phyloP scores from a whole-genome alignment of 2,113 vertebrate species.

The Erythrocercus mccallii region DNA sequence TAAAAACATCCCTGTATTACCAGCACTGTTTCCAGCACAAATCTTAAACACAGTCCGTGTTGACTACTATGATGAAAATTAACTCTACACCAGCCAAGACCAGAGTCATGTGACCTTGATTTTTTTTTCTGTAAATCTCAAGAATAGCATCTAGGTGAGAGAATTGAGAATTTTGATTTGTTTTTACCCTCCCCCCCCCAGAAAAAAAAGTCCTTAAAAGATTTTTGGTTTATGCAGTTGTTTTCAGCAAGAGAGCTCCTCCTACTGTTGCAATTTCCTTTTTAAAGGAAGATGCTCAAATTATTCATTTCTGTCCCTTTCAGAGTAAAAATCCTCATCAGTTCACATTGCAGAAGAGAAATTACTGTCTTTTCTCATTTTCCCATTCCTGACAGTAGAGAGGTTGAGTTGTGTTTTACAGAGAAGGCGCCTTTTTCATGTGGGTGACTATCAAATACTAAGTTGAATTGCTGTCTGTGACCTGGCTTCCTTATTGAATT shows the following conservation, averaged over 20 bases:
- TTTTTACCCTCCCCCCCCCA: neutral
- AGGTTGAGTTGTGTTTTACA: neutral
- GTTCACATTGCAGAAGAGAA: neutral
- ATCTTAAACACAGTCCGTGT: neutral
- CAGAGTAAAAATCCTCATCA: neutral
- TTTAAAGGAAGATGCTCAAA: neutral
- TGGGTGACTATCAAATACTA: neutral
- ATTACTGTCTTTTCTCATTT: neutral
- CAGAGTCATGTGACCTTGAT: neutral
- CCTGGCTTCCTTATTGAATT: neutral
- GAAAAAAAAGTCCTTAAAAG: neutral
- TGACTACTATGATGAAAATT: neutral
- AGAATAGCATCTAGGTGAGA: neutral
- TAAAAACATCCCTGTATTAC: neutral
- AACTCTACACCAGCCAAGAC: neutral
- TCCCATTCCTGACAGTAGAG: neutral
- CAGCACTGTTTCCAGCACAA: neutral
- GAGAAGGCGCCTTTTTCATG: neutral
- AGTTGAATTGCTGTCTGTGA: neutral
- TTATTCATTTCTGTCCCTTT: neutral
- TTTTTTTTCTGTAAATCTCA: neutral
- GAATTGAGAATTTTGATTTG: neutral
- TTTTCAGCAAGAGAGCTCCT: constrained; percentile 12
- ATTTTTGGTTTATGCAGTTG: neutral
- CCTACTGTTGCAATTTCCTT: neutral